A percentile compares a stretch with the other conserved stretches of the same genome.
Evolutionary conservation across 2,888 invertebrate species (phyloP).

Genomic region (Lomographa bimaculata): DNA sequence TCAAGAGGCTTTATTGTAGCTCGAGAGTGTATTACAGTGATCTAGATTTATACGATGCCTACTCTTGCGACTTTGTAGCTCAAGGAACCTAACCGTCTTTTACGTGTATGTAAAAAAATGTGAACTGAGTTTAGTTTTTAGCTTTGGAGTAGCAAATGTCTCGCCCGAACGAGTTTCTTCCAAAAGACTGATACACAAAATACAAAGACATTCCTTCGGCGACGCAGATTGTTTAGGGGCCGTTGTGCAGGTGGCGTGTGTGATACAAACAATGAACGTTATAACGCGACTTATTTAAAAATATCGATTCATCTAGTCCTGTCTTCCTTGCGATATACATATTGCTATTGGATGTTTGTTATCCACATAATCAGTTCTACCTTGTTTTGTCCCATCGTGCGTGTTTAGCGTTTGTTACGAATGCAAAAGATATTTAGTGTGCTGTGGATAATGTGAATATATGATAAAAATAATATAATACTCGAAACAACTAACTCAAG

Average conservation of each 20-base stretch:
- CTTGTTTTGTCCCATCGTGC: slow-evolving; percentile 28
- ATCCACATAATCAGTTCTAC: slow-evolving; percentile 25
- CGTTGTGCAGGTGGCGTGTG: slow-evolving; percentile 35
- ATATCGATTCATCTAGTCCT: slow-evolving; percentile 63
- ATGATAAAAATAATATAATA: slow-evolving; percentile 23
- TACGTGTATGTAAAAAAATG: slow-evolving; percentile 15
- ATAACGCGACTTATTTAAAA: slow-evolving; percentile 32
- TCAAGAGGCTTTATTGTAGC: slow-evolving; percentile 7
- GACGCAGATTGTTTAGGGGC: slow-evolving; percentile 27
- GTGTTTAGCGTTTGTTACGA: slow-evolving; percentile 24
- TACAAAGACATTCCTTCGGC: slow-evolving; percentile 55
- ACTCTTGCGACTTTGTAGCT: slow-evolving; percentile 9
- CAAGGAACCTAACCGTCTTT: slow-evolving; percentile 14
- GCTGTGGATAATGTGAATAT: slow-evolving; percentile 25
- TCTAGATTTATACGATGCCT: slow-evolving; percentile 1
- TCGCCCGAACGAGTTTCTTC: slow-evolving; percentile 31
- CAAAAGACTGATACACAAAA: slow-evolving; percentile 54
- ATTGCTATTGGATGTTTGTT: slow-evolving; percentile 31
- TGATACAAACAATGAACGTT: slow-evolving; percentile 35
- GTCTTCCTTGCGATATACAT: slow-evolving; percentile 59
- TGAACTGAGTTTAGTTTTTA: slow-evolving; percentile 15
- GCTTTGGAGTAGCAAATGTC: slow-evolving; percentile 12
- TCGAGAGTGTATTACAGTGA: neutral
- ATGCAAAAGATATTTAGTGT: slow-evolving; percentile 25
- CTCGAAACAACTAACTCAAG: slow-evolving; percentile 29